Evolutionary conservation across 2,797 vertebrate species (phyloP).

Genomic region (Micromesistius poutassou): DNA sequence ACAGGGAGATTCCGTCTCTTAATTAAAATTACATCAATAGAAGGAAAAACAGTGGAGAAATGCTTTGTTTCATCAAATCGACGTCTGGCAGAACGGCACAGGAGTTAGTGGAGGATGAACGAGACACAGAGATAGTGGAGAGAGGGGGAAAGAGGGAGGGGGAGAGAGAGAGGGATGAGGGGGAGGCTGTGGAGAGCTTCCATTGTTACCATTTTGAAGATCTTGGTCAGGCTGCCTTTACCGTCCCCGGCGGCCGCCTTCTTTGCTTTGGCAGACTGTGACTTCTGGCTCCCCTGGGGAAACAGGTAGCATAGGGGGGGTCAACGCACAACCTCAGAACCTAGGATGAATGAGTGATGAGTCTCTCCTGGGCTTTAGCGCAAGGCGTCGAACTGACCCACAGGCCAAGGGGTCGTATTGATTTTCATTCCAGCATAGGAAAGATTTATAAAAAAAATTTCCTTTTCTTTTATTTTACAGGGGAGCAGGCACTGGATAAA

Average conservation of each 20-base stretch:
- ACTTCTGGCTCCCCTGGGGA: conserved; percentile 87
- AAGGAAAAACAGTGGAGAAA: no score
- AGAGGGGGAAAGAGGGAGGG: neutral
- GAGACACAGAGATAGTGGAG: neutral
- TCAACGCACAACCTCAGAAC: neutral
- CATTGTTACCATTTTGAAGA: conserved; percentile 95
- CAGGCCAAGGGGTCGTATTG: no score
- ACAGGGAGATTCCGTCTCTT: neutral
- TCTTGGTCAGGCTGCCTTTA: conserved; percentile 91
- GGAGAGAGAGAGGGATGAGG: neutral
- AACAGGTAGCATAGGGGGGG: conserved; percentile 8
- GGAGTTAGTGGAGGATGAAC: neutral
- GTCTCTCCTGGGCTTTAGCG: neutral
- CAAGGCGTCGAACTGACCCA: neutral
- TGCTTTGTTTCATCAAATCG: no score
- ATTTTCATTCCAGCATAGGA: neutral
- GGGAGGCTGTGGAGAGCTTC: neutral
- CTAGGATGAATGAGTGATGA: neutral
- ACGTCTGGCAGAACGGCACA: neutral
- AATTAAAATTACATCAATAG: neutral
- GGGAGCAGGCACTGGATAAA: no score
- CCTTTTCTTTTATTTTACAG: no score
- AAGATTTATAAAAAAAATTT: neutral
- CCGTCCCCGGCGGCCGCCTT: conserved; percentile 85
- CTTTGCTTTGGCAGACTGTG: conserved; percentile 84